These are phyloP conservation scores for Drosophila anceps DNA, from an alignment of 2,888 invertebrate genomes.

Conservation along the genomic window DNA sequence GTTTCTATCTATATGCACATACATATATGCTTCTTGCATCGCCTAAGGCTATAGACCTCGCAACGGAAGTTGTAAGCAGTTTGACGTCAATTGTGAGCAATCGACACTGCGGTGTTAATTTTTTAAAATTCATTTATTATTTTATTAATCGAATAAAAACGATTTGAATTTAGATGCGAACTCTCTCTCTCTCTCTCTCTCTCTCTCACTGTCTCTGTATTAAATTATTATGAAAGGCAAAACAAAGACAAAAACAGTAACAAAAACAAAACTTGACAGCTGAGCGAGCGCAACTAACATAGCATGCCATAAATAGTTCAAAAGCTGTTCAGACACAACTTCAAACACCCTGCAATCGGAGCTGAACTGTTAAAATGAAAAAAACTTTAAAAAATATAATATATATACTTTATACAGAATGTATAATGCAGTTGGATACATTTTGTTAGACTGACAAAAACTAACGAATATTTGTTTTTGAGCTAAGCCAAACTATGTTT, in stretches of 20 bases:
- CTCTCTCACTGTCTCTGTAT: too few relatives aligned
- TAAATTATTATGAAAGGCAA: not conserved
- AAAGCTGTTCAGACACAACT: too few relatives aligned
- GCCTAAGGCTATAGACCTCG: slow-evolving; percentile 14
- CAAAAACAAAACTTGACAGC: not conserved
- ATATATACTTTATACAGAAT: not conserved
- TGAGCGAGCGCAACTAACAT: not conserved
- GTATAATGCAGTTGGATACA: not conserved
- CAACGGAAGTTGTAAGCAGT: slow-evolving; percentile 43
- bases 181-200: too few relatives aligned
- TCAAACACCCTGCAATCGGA: not conserved
- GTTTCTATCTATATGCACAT: too few relatives aligned
- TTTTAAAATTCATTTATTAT: slow-evolving; percentile 61
- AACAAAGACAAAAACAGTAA: too few relatives aligned
- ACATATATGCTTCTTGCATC: not conserved
- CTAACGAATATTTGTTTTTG: not conserved
- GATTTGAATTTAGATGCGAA: slow-evolving; percentile 14
- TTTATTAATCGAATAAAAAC: slow-evolving; percentile 44
- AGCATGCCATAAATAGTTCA: not conserved
- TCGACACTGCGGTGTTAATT: slow-evolving; percentile 54
- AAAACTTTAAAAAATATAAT: too few relatives aligned
- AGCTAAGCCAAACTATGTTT: too few relatives aligned
- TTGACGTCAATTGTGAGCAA: slow-evolving; percentile 56
- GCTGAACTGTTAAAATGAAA: not conserved
- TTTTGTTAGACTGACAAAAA: not conserved